Base-by-base conservation (phyloP, 2,797 vertebrate species). In the Leptoclinus maculatus region DNA sequence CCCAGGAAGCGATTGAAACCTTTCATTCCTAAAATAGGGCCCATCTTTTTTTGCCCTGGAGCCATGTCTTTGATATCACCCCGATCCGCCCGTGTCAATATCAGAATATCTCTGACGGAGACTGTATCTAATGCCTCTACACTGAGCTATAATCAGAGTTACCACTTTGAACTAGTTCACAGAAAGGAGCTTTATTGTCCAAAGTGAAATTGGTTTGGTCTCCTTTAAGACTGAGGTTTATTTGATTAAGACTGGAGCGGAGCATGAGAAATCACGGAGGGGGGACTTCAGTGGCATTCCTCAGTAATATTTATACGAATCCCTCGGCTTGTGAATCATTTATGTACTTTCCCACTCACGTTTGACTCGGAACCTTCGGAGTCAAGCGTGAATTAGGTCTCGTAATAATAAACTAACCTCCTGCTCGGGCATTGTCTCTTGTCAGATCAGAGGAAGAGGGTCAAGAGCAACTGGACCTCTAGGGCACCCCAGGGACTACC, bases 91-190 rank as follows among this genome's bases (percentile, higher is more conserved):
- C 72, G 60, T 87, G 89, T 92, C 87, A 85, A 85, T 91, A 90
- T 92, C 83, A 78, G 85, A 91, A 89, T 85, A 78, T 89, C 82
- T 59, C 74, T 83, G 91, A 91, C 89, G 71, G 88, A 86, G 89
- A 75, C 81, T 72, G 67, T 86, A 84, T 90, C 85, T 88, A 91
- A 92, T 89, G 92, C 83, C 66, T 74, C 91, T 45, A 79, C 84
- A 76, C 82, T 81, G 80, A 80, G 82, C 87, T 83, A 62, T 88
- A 91, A 92, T 91, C 92, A 84, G 77, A 86, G 83, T 84, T 84
- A 92, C 94, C 92, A 78, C 90, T 94, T 91, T 90, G 86, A 92
- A 93, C 88, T 84, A 74, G 83, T 87, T 89, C 83, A 85, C 86
- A 87, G 80, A 91, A 88, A 86, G 82, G 62, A 79, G 66, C 88